Conservation (phyloP, 2,113 vertebrate genomes). For the Heteronetta atricapilla region DNA sequence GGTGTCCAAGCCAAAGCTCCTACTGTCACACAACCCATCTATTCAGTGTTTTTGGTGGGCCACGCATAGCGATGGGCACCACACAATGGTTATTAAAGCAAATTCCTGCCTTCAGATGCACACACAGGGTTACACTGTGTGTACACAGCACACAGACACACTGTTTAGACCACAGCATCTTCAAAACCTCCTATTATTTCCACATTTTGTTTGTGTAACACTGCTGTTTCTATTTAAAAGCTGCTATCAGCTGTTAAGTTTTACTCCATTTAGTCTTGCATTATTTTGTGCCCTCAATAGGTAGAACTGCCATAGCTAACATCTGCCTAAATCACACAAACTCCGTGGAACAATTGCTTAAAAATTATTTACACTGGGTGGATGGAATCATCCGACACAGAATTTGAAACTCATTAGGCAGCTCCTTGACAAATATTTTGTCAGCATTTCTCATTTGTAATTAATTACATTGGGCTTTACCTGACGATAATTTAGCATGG, state of each 20-base stretch:
- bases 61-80: conserved; percentile 20
- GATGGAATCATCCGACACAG: conserved; percentile 55
- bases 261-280: background rate
- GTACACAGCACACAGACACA: background rate
- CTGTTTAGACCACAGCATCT: background rate
- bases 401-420: conserved; percentile 55
- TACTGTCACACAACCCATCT: conserved; percentile 36
- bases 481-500: conserved; percentile 11
- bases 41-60: conserved; percentile 33
- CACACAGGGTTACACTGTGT: background rate
- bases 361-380: conserved; percentile 65
- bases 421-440: conserved; percentile 60
- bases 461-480: conserved; percentile 57
- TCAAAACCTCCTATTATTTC: background rate
- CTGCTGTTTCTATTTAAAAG: background rate
- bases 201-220: background rate
- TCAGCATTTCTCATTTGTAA: conserved; percentile 66
- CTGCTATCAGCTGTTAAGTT: background rate
- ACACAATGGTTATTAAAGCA: conserved; percentile 32
- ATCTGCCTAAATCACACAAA: conserved; percentile 51
- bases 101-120: conserved; percentile 44
- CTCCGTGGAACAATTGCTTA: conserved; percentile 36
- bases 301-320: background rate
- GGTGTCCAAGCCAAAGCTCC: conserved; percentile 17
- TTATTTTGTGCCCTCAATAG: background rate